Percentiles rank a stretch among this genome's conserved stretches.
Conservation (phyloP, 2,888 invertebrate species). For the Tinea pellionella region DNA sequence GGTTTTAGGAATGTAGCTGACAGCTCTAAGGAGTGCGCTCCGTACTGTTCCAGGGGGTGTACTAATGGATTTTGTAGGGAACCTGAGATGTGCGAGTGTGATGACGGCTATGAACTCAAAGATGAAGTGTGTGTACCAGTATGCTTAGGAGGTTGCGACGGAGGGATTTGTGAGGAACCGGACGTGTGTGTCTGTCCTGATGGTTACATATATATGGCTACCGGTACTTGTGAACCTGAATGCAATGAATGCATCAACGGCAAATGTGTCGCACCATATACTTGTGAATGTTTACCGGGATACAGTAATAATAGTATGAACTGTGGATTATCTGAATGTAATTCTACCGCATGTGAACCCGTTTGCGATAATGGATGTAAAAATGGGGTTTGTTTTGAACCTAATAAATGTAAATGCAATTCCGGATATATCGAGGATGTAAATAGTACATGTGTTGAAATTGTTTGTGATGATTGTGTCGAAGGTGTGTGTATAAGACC, state of each 20-base stretch:
- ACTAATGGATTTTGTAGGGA: slow-evolving; percentile 23
- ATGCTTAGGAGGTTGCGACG: slow-evolving; percentile 22
- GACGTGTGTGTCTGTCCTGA: slow-evolving; percentile 49
- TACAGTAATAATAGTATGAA: slow-evolving; percentile 17
- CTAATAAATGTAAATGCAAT: slow-evolving; percentile 28
- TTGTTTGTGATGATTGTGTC: background rate
- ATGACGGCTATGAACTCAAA: slow-evolving; percentile 17
- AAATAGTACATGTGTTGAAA: background rate
- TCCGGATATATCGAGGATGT: slow-evolving; percentile 20
- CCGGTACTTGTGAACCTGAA: slow-evolving; percentile 21
- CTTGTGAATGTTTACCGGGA: slow-evolving; percentile 22
- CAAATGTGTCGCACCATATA: slow-evolving; percentile 20
- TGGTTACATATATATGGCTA: slow-evolving; percentile 23
- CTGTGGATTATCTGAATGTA: slow-evolving; percentile 17
- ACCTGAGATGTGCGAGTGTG: slow-evolving; percentile 24
- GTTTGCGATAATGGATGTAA: slow-evolving; percentile 26
- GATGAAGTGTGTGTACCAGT: slow-evolving; percentile 21
- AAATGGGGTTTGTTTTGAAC: slow-evolving; percentile 27
- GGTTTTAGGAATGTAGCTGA: slow-evolving; percentile 34
- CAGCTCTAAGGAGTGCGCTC: slow-evolving; percentile 18
- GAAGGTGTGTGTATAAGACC: slow-evolving; percentile 18
- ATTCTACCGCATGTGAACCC: slow-evolving; percentile 19
- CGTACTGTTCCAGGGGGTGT: slow-evolving; percentile 22
- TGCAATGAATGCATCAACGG: slow-evolving; percentile 20
- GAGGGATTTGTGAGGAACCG: slow-evolving; percentile 40